Evolutionary conservation across 92 coral and sea anemone species (phyloP).

Genomic region (Heteractis magnifica): DNA sequence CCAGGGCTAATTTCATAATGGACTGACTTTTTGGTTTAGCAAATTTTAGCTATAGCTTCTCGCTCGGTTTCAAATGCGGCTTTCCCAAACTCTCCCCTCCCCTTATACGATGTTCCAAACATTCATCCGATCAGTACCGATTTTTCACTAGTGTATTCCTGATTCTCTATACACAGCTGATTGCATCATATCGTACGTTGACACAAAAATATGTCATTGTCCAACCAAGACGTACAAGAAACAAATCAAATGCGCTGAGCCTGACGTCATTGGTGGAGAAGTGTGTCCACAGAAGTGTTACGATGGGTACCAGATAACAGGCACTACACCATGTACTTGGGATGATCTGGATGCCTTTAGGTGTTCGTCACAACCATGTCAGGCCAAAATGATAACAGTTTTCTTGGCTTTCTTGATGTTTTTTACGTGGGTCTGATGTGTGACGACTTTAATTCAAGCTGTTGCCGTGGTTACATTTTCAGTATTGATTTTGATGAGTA

Average conservation of each 20-base stretch:
- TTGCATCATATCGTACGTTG: slow-evolving; percentile 47
- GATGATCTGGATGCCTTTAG: slow-evolving; percentile 55
- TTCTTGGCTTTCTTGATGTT: not conserved
- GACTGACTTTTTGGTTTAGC: too few relatives aligned
- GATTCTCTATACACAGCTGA: slow-evolving; percentile 33
- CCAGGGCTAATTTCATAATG: too few relatives aligned
- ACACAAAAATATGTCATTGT: slow-evolving; percentile 47
- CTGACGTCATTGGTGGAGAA: slow-evolving; percentile 60
- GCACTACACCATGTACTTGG: slow-evolving; percentile 54
- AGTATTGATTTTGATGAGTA: too few relatives aligned
- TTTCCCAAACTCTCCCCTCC: too few relatives aligned
- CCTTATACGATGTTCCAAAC: not conserved
- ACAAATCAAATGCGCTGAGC: slow-evolving; percentile 53
- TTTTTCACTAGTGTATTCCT: too few relatives aligned
- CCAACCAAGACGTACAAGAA: slow-evolving; percentile 50
- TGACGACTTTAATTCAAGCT: too few relatives aligned
- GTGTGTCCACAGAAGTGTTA: slow-evolving; percentile 52
- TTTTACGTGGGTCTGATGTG: too few relatives aligned
- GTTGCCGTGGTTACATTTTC: too few relatives aligned
- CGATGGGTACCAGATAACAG: slow-evolving; percentile 44
- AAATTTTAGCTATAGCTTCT: too few relatives aligned
- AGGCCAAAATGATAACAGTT: not conserved
- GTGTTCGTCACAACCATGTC: slow-evolving; percentile 38
- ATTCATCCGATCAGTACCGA: not conserved
- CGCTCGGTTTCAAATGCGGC: too few relatives aligned